Conservation (phyloP, 2,113 vertebrate species). For the Lasiurus cinereus region DNA sequence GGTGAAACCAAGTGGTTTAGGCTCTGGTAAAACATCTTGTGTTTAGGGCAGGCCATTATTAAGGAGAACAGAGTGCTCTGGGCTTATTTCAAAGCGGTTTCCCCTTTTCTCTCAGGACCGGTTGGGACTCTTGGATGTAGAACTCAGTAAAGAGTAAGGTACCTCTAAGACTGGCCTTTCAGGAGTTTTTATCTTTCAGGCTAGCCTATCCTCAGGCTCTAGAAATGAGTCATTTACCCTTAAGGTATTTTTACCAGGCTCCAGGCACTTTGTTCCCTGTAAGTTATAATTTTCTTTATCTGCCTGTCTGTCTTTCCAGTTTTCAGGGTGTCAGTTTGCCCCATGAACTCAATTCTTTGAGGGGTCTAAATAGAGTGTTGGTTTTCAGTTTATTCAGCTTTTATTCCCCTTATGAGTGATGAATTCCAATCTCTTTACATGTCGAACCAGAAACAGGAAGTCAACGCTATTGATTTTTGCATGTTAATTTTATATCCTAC, state of each 20-base stretch:
- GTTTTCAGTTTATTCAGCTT: neutral
- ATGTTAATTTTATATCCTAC: conserved; percentile 65
- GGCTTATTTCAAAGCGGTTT: neutral
- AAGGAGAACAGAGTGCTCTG: neutral
- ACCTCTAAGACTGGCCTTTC: neutral
- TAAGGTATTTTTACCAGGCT: neutral
- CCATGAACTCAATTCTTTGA: neutral
- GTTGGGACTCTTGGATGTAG: neutral
- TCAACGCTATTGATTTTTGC: conserved; percentile 51
- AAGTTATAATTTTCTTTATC: neutral
- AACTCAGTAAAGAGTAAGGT: neutral
- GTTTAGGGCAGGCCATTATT: neutral
- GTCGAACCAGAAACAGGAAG: neutral
- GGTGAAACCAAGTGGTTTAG: neutral
- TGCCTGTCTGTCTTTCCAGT: neutral
- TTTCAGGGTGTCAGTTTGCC: neutral
- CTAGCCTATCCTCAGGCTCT: neutral
- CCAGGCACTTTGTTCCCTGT: neutral
- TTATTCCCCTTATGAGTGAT: neutral
- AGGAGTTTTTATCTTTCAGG: neutral
- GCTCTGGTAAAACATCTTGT: neutral
- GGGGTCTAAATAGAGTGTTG: neutral
- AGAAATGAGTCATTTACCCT: neutral
- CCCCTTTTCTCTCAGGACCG: neutral
- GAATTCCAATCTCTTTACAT: neutral